Evolutionary conservation across 2,797 vertebrate species (phyloP).

Genomic region (Catamblyrhynchus diadema): DNA sequence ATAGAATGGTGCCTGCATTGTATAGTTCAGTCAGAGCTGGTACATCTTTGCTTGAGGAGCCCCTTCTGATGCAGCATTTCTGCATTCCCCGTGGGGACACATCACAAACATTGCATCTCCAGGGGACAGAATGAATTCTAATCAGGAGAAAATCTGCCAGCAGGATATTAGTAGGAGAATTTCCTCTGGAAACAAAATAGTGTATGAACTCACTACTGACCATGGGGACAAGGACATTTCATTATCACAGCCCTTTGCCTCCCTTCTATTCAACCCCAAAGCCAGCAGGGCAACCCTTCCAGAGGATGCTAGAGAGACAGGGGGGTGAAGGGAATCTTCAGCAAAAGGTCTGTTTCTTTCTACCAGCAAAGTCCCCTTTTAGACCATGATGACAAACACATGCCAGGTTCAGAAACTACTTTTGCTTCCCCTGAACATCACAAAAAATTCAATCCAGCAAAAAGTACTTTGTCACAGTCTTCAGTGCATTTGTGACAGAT

Average conservation of each 20-base stretch:
- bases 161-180: background rate
- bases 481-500: background rate
- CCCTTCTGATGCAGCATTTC: background rate
- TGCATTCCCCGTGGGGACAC: background rate
- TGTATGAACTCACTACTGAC: background rate
- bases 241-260: background rate
- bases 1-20: background rate
- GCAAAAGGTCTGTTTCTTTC: background rate
- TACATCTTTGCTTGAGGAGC: background rate
- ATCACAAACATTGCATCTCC: background rate
- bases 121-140: background rate
- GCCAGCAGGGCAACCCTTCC: background rate
- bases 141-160: background rate
- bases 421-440: background rate
- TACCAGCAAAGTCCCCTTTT: background rate
- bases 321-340: background rate
- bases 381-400: background rate
- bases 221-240: background rate
- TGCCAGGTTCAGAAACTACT: background rate
- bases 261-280: background rate
- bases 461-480: background rate
- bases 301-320: background rate
- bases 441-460: background rate
- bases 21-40: background rate
- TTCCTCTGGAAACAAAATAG: background rate